phyloP scores from a whole-genome alignment of 2,113 vertebrate genomes.

The Ceyx margarethae region DNA sequence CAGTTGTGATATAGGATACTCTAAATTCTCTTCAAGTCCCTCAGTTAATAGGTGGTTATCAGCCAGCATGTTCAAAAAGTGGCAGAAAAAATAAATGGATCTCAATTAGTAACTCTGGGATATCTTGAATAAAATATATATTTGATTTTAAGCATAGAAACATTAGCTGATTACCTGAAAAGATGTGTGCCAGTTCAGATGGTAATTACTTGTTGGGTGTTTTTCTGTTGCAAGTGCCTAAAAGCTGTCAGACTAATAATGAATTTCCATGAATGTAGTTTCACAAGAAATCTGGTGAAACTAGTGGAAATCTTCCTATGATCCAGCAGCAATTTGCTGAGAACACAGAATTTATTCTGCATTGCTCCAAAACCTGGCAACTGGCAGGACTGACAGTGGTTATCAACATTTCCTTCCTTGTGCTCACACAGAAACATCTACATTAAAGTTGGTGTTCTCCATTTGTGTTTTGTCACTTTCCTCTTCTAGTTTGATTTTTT shows the following conservation, averaged over 20 bases:
- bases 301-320: not conserved
- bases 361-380: not conserved
- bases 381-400: not conserved
- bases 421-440: not conserved
- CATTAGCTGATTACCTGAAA: not conserved
- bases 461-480: not conserved
- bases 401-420: not conserved
- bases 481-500: not conserved
- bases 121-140: not conserved
- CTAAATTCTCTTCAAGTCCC: slow-evolving; percentile 51
- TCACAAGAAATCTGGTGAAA: not conserved
- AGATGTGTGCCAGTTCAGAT: not conserved
- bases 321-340: not conserved
- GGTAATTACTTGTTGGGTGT: not conserved
- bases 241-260: not conserved
- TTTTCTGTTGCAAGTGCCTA: not conserved
- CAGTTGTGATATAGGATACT: slow-evolving; percentile 64
- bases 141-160: slow-evolving; percentile 12
- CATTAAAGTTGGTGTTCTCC: not conserved
- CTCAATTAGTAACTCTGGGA: not conserved
- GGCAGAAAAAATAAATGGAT: not conserved
- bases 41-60: slow-evolving; percentile 34
- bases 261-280: not conserved
- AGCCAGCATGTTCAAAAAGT: not conserved
- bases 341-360: not conserved